Evolutionary conservation across 2,888 invertebrate species (phyloP), one percentile per base, ranked within the genome.

Genomic region (Drosophila kanekoi): DNA sequence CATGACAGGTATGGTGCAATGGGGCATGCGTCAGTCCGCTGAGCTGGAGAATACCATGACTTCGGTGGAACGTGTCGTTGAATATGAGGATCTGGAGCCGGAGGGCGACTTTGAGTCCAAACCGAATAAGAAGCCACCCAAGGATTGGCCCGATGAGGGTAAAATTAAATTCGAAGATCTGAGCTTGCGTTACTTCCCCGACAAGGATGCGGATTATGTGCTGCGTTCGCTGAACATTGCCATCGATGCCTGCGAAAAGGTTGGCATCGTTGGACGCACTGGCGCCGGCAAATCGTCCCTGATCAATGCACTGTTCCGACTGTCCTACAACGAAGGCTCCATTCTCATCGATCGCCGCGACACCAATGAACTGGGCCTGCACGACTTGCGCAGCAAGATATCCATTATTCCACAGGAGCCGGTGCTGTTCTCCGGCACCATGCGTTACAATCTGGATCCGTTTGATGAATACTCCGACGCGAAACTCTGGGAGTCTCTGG

Each of bases 1-100:
- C 0, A 93, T 97, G 62, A 96, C 96, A 0, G 96, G 96, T 10
- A 93, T 93, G 92, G 92, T 93, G 5, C 93, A 92, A 61, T 98
- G 98, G 97, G 97, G 97, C 28, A 97, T 98, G 95, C 93, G 98
- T 10, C 98, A 98, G 92, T 97, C 97, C 80, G 97, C 98, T 0
- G 98, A 98, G 91, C 92, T 97, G 9, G 96, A 96, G 90, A 97
- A 97, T 89, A 96, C 96, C 77, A 97, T 97, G 97, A 97, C 96
- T 3, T 96, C 97, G 5, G 98, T 98, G 0, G 98, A 99, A 92
- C 94, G 95, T 78, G 94, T 95, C 66, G 92, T 95, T 72, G 96
- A 96, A 85, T 97, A 96, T 90, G 94, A 94, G 45, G 75, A 87
- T 49, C 84, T 93, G 45, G 90, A 92, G 57, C 81, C 92, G 0